Conservation (phyloP, 1,140 invertebrate genomes). For the Lepidostoma basale region DNA sequence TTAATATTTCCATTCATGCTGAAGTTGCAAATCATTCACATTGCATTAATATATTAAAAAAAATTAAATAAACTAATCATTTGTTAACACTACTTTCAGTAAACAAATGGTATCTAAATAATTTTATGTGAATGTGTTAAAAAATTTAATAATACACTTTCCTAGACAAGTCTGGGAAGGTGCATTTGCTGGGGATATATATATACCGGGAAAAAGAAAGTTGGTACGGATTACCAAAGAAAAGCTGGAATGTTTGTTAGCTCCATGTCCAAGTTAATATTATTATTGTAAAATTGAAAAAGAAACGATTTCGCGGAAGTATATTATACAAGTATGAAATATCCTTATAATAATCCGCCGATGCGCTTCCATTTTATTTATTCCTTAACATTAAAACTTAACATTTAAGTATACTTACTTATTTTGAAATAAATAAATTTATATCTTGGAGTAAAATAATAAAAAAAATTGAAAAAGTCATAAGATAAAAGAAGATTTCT, state of each 20-base stretch:
- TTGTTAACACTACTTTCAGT: too few relatives aligned
- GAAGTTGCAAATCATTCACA: too few relatives aligned
- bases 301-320: constrained; percentile 14
- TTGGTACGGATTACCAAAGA: constrained; percentile 9
- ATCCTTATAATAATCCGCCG: constrained; percentile 37
- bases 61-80: too few relatives aligned
- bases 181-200: too few relatives aligned
- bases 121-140: too few relatives aligned
- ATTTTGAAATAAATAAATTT: constrained; percentile 45
- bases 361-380: constrained; percentile 36
- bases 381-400: constrained; percentile 43
- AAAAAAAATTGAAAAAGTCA: constrained; percentile 1
- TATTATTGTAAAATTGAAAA: constrained; percentile 18
- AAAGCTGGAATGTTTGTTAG: constrained; percentile 27
- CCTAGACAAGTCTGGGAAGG: too few relatives aligned
- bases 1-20: too few relatives aligned
- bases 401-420: constrained; percentile 41
- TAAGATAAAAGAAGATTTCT: constrained; percentile 23
- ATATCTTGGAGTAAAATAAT: constrained; percentile 26
- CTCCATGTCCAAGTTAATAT: constrained; percentile 23
- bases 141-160: too few relatives aligned
- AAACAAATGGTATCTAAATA: too few relatives aligned
- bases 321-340: constrained; percentile 32
- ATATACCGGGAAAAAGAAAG: background rate
- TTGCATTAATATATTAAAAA: too few relatives aligned